Percentiles rank a stretch among this genome's conserved stretches.
Conservation (phyloP, 2,797 vertebrate genomes). For the Lates japonicus region DNA sequence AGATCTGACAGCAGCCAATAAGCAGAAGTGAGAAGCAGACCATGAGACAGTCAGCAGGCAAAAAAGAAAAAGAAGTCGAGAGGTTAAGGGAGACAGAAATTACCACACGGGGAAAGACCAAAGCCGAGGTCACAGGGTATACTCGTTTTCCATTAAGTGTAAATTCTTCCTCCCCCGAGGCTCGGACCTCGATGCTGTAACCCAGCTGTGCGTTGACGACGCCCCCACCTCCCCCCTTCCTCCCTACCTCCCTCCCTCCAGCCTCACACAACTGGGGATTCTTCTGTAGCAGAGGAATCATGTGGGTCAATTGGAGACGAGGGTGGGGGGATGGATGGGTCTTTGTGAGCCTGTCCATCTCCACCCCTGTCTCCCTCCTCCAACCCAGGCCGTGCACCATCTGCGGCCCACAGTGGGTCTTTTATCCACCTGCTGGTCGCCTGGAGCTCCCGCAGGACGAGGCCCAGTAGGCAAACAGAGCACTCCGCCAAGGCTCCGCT, state of each 20-base stretch:
- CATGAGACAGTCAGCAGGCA: slow-evolving; percentile 52
- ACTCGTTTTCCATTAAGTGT: slow-evolving; percentile 68
- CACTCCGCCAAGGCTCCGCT: slow-evolving; percentile 30
- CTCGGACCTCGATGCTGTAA: slow-evolving; percentile 54
- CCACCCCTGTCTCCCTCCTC: slow-evolving; percentile 61
- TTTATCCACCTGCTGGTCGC: slow-evolving; percentile 67
- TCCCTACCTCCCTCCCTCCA: slow-evolving; percentile 19
- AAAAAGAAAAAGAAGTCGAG: slow-evolving; percentile 44
- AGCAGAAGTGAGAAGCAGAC: slow-evolving; percentile 66
- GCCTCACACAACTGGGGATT: slow-evolving; percentile 63
- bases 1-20: slow-evolving; percentile 45
- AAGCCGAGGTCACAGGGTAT: slow-evolving; percentile 67
- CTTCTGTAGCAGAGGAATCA: slow-evolving; percentile 53
- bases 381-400: slow-evolving; percentile 74
- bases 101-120: slow-evolving; percentile 60
- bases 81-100: slow-evolving; percentile 67
- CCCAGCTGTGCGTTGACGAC: slow-evolving; percentile 66
- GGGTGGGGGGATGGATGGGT: slow-evolving; percentile 46
- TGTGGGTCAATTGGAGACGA: slow-evolving; percentile 54
- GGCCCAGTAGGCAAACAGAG: slow-evolving; percentile 47
- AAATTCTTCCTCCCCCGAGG: slow-evolving; percentile 66
- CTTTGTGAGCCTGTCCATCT: slow-evolving; percentile 72
- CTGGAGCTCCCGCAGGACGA: slow-evolving; percentile 62
- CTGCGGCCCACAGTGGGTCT: slow-evolving; percentile 72
- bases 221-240: slow-evolving; percentile 24